Percentiles rank a stretch among this genome's conserved stretches.
Evolutionary conservation across 2,797 vertebrate genomes (phyloP).

Genomic region (Brachyrhaphis roseni): DNA sequence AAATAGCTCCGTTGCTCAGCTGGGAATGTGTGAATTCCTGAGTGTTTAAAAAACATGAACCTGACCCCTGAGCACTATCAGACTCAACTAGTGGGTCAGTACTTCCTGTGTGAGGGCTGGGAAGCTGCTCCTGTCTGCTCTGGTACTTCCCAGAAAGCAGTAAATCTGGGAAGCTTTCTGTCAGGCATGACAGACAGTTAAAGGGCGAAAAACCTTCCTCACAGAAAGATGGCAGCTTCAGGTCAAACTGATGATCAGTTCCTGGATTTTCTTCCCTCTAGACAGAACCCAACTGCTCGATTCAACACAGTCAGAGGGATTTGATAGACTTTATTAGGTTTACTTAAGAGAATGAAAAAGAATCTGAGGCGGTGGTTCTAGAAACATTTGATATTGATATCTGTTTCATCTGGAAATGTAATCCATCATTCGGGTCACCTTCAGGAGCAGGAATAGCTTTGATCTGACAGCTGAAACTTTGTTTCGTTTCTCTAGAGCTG

Average conservation of each 20-base stretch:
- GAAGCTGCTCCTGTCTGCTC: constrained; percentile 25
- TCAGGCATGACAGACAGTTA: neutral
- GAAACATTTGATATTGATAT: neutral
- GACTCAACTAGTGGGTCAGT: constrained; percentile 39
- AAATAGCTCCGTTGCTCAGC: constrained; percentile 16
- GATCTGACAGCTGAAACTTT: neutral
- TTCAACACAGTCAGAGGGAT: neutral
- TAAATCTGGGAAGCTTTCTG: constrained; percentile 4
- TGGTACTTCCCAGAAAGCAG: constrained; percentile 16
- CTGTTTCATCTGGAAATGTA: neutral
- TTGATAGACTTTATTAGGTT: neutral
- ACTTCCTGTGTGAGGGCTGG: constrained; percentile 68
- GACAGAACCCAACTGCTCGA: neutral
- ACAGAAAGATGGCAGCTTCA: neutral
- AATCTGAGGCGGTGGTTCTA: neutral
- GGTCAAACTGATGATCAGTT: neutral
- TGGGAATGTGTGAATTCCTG: constrained; percentile 10
- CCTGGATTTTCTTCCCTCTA: neutral
- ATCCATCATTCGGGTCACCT: neutral
- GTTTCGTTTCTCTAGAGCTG: neutral
- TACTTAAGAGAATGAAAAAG: neutral
- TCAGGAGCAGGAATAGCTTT: neutral
- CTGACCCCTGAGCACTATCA: neutral
- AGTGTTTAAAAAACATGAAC: constrained; percentile 36
- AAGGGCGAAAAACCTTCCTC: neutral